phyloP scores from a whole-genome alignment of 2,113 vertebrate species.

The Agelaius phoeniceus region DNA sequence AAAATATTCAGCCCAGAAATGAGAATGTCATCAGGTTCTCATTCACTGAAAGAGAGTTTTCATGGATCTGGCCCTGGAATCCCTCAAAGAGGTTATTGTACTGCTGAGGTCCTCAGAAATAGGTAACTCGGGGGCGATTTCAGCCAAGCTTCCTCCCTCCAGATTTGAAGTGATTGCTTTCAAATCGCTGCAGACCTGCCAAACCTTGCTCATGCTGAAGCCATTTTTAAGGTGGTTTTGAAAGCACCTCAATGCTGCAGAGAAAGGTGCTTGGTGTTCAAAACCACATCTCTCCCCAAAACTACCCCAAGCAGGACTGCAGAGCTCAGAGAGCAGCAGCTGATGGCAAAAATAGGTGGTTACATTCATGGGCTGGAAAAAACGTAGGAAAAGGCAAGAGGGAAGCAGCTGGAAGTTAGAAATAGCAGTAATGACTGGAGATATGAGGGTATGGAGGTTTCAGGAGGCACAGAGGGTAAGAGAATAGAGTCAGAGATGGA shows the following conservation, averaged over 20 bases:
- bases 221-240: slow-evolving; percentile 29
- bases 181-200: slow-evolving; percentile 47
- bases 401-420: background rate
- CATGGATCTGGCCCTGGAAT: slow-evolving; percentile 56
- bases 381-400: background rate
- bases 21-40: slow-evolving; percentile 68
- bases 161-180: slow-evolving; percentile 43
- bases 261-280: background rate
- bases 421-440: background rate
- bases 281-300: background rate
- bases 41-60: slow-evolving; percentile 67
- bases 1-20: slow-evolving; percentile 62
- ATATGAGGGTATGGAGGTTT: background rate
- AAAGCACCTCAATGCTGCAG: background rate
- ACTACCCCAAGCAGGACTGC: background rate
- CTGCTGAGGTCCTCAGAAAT: slow-evolving; percentile 53
- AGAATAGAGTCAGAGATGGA: background rate
- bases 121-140: slow-evolving; percentile 68
- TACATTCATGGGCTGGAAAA: background rate
- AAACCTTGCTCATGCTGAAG: slow-evolving; percentile 19
- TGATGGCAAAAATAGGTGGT: background rate
- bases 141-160: slow-evolving; percentile 59
- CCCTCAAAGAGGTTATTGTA: slow-evolving; percentile 69
- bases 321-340: background rate
- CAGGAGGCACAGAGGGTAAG: background rate